A percentile compares a stretch with the other conserved stretches of the same genome.
These are phyloP conservation scores for Drosophila engyochracea DNA, from an alignment of 2,888 invertebrate genomes.

Conservation along the genomic window DNA sequence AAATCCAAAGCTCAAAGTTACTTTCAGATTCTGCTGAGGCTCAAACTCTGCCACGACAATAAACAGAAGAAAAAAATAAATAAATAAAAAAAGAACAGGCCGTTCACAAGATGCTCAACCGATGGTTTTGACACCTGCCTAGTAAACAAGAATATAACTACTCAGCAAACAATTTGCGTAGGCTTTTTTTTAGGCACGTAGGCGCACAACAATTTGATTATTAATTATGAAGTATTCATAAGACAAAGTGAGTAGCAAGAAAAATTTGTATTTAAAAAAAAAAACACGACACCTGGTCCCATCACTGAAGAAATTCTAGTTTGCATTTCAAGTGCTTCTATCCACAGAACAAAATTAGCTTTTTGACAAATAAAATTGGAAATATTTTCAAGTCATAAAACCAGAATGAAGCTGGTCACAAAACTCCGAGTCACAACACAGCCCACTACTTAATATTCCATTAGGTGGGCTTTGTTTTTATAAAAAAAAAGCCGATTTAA, in stretches of 20 bases:
- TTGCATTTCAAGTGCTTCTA: background rate
- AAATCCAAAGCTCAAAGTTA: constrained; percentile 33
- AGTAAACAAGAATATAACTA: constrained; percentile 1
- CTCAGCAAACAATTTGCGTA: constrained; percentile 26
- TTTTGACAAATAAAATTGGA: constrained; percentile 21
- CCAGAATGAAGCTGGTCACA: constrained; percentile 9
- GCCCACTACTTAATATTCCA: constrained; percentile 22
- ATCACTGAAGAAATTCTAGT: background rate
- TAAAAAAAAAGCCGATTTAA: background rate
- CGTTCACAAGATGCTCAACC: constrained; percentile 18
- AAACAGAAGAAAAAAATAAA: background rate
- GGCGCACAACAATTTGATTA: constrained; percentile 33
- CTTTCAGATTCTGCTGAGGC: constrained; percentile 14
- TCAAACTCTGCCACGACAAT: background rate
- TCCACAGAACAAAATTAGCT: background rate
- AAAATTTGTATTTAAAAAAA: constrained; percentile 1
- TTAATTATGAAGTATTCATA: constrained; percentile 38
- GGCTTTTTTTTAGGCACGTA: constrained; percentile 27
- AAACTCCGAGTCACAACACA: background rate
- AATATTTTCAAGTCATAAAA: constrained; percentile 15
- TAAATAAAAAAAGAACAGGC: background rate
- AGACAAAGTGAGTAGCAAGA: constrained; percentile 15
- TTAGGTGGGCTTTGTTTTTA: background rate
- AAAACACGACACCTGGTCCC: background rate
- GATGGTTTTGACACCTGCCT: constrained; percentile 16